These are phyloP conservation scores for Trinectes maculatus DNA, from an alignment of 2,113 vertebrate species.

Conservation along the genomic window DNA sequence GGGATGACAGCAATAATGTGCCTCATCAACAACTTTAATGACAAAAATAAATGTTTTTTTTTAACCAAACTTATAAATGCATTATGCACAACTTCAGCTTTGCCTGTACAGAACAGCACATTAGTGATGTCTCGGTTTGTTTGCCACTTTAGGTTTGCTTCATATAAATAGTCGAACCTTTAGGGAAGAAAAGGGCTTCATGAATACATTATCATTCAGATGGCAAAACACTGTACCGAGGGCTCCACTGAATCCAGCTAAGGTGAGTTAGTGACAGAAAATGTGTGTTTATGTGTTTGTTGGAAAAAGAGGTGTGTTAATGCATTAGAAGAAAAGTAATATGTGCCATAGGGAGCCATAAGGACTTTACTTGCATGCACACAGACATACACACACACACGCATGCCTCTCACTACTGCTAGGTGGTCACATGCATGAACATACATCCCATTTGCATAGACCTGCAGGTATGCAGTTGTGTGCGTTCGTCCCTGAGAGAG, in stretches of 20 bases:
- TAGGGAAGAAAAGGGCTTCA: constrained; percentile 53
- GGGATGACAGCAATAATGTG: constrained; percentile 35
- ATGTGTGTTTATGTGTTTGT: constrained; percentile 3
- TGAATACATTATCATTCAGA: constrained; percentile 74
- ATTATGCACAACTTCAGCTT: constrained; percentile 6
- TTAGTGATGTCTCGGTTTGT: too few relatives aligned
- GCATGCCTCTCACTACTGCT: neutral
- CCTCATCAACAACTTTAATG: constrained; percentile 46
- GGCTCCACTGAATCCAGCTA: constrained; percentile 57
- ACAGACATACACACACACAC: constrained; percentile 12
- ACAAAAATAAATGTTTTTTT: constrained; percentile 21
- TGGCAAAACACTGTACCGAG: constrained; percentile 55
- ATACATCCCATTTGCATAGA: constrained; percentile 26
- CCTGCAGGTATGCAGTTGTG: constrained; percentile 4
- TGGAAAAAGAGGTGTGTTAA: constrained; percentile 9
- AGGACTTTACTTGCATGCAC: constrained; percentile 20
- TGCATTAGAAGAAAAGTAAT: constrained; percentile 22
- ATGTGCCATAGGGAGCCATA: constrained; percentile 25
- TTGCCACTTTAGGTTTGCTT: constrained; percentile 60
- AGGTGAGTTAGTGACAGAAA: constrained; percentile 12
- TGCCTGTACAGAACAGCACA: neutral
- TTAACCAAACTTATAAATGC: neutral
- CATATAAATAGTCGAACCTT: constrained; percentile 48
- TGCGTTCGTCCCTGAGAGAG: constrained; percentile 19
- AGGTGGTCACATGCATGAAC: neutral